Evolutionary conservation across 2,113 vertebrate species (phyloP).

Genomic region (Serinus canaria): DNA sequence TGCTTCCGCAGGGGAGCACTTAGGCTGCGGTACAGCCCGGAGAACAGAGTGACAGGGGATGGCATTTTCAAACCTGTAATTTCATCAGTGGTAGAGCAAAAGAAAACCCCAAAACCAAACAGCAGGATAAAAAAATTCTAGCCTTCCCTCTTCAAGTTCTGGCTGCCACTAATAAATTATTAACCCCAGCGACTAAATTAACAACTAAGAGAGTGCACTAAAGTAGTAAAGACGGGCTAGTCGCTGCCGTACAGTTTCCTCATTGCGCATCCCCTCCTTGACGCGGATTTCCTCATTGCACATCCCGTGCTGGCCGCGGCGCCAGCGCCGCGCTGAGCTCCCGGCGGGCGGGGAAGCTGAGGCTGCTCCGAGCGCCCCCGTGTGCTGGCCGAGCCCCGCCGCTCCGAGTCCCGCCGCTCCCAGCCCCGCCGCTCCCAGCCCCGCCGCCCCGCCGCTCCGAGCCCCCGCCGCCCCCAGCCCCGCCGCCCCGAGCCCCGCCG

Average conservation of each 20-base stretch:
- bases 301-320: not conserved
- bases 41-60: too few species aligned
- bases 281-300: not conserved
- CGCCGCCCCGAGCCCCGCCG: too few species aligned
- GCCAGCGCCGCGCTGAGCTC: not conserved
- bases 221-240: not conserved
- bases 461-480: not conserved
- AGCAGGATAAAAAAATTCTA: not conserved
- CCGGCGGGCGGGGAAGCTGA: not conserved
- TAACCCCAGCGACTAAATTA: not conserved
- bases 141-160: not conserved
- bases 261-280: not conserved
- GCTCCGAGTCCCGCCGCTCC: not conserved
- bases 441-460: too few species aligned
- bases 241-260: not conserved
- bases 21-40: not conserved
- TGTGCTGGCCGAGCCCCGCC: not conserved
- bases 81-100: not conserved
- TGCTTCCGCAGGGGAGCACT: not conserved
- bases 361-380: constrained; percentile 3
- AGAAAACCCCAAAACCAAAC: not conserved
- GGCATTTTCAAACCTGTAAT: not conserved
- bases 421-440: not conserved
- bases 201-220: not conserved
- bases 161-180: not conserved